phyloP scores from a whole-genome alignment of 2,888 invertebrate species.

The Vannuccia rotundouncinata region DNA sequence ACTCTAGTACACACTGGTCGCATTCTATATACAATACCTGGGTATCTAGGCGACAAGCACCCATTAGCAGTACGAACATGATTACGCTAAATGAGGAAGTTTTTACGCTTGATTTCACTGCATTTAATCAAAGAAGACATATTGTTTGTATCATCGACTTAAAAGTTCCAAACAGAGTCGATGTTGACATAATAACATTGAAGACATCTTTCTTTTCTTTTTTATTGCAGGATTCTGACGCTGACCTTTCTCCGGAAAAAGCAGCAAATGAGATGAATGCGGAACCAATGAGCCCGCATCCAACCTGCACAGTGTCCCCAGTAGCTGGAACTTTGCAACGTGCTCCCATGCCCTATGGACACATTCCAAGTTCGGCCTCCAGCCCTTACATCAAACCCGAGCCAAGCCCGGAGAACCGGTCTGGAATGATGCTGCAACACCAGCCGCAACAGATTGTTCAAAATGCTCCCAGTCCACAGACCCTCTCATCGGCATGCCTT shows the following conservation, averaged over 20 bases:
- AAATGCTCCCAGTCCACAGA: not conserved
- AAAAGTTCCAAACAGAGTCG: not conserved
- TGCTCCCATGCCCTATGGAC: not conserved
- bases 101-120: not conserved
- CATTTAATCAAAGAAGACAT: conserved; percentile 7
- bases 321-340: not conserved
- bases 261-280: not conserved
- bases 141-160: not conserved
- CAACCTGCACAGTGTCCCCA: not conserved
- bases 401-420: not conserved
- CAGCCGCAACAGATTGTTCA: not conserved
- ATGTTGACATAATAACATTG: conserved; percentile 1
- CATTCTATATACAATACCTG: not conserved
- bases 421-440: not conserved
- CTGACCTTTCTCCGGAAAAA: not conserved
- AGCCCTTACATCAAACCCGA: conserved; percentile 5
- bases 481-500: not conserved
- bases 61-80: not conserved
- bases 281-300: not conserved
- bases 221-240: not conserved
- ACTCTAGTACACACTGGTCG: not conserved
- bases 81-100: not conserved
- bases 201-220: not conserved
- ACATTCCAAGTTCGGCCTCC: not conserved
- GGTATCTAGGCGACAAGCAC: not conserved